Base-by-base conservation (phyloP, 1,140 invertebrate species). In the Sminthurides bifidus region DNA sequence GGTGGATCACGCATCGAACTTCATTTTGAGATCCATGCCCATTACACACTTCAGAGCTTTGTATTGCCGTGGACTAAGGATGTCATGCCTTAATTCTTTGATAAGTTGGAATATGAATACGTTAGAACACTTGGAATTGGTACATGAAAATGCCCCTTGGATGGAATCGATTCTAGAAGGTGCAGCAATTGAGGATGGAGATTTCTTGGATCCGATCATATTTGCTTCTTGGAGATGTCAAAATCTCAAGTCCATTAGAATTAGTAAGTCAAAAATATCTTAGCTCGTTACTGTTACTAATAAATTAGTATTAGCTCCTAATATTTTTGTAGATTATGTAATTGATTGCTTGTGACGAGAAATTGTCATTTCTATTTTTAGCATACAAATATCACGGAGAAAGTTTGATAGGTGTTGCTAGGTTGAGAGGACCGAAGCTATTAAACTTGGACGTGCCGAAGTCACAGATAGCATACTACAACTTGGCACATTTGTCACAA, bases 151-250 rank as follows among this genome's bases (percentile, higher is more conserved):
- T 41, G 26, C 30, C 23, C 37, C 50, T 52, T 61, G 60, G 60
- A 54, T 54, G 50, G 55, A 61, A 4, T 48, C 30, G 21, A 58
- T 53, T 43, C 14, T 51, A 12, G 29, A 52, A 26, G 19, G 19
- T 19, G 17, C 26, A 21, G 3, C 41, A n/a, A 43, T 54, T 19
- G 46, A 49, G 6, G 54, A 56, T 15, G 38, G 53, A 31, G 41
- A 57, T 33, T 61, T 61, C 38, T 23, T 61, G 2, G 60, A 61
- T 38, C 60, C 60, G 3, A 41, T 60, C 19, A 60, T 60, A 23
- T 60, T 38, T 45, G 59, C 59, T 21, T 54, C 59, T 23, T 60
- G 59, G 59, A 17, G 60, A 21, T 53, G 57, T 30, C 24, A 27
- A 14, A 58, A 58, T 59, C 43, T 61, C 14, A 43, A 26, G 15